These are phyloP conservation scores for Cantharis nigra DNA, from an alignment of 2,888 invertebrate genomes.

Conservation along the genomic window DNA sequence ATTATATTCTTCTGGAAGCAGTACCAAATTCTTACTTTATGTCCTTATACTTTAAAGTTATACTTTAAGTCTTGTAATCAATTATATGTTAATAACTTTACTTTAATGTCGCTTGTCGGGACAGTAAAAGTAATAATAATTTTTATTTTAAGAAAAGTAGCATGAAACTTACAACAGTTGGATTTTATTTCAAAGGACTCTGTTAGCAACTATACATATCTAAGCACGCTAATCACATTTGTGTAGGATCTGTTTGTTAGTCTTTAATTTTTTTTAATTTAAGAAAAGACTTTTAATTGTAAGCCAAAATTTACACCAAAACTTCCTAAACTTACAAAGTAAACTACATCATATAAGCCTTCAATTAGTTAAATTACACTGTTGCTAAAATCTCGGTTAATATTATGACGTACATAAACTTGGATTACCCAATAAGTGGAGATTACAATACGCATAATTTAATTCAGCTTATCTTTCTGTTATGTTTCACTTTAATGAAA, in stretches of 20 bases:
- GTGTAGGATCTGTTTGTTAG: background rate
- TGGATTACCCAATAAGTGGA: background rate
- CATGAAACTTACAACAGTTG: no score
- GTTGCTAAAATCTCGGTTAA: background rate
- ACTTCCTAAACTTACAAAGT: background rate
- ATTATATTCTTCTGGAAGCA: no score
- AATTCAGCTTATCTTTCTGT: background rate
- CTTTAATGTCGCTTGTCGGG: no score
- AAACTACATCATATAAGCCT: background rate
- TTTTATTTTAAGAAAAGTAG: no score
- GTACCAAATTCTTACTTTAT: no score
- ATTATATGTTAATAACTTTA: no score
- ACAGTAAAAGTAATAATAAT: no score
- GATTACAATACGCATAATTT: background rate
- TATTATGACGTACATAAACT: background rate
- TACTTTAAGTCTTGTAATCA: no score
- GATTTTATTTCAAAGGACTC: no score
- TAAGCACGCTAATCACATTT: no score
- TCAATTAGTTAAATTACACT: background rate
- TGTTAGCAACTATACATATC: no score
- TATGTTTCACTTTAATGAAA: background rate
- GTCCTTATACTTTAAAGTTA: no score
- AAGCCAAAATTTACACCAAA: background rate
- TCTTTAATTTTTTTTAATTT: background rate
- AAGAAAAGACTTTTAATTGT: background rate